Evolutionary conservation across 2,797 vertebrate genomes (phyloP), one percentile per base, ranked within the genome.

Genomic region (Champsocephalus gunnari): DNA sequence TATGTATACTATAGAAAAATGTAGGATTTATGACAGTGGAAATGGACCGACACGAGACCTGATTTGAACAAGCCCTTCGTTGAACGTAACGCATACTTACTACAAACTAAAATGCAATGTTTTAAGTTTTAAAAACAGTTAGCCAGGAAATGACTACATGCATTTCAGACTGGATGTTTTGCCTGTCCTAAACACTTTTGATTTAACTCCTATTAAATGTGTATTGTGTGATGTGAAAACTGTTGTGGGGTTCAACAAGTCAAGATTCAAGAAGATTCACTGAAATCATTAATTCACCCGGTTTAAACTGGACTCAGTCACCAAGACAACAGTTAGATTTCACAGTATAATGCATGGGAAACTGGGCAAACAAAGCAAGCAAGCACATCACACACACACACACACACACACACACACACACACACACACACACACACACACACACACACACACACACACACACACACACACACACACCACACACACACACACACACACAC

Each of bases 341-440:
- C 79, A 57, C 84, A 75, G 70, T 86, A 88, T 88, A 89, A 89
- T 76, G 89, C 82, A 88, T 87, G 83, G 80, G 87, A 91, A 92
- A 91, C 73, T 59, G 82, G 77, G 86, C 83, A 82, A 91, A 94
- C 92, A 89, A 93, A 90, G 87, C 83, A 64, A 71, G 60, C 71
- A 47, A 62, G 68, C 69, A 49, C 59, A 8, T n/a, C 70, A 58
- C 64, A 63, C 50, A 56, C 17, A 64, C 51, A 63, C 17, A 41
- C 41, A 70, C 47, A 16, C 34, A 51, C 63, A 56, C 66, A 62
- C 78, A 68, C 64, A 54, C 45, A 64, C 10, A 66, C 45, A 55
- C 19, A 58, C 49, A 64, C 51, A 28, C 24, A 28, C 24, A 28
- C 69, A 49, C 58, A 9, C 70, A 58, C 69, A 49, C 58, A 9